These are phyloP conservation scores for Beroe forskalii DNA, from an alignment of 37 sponge, comb jelly and placozoan species.

Conservation along the genomic window DNA sequence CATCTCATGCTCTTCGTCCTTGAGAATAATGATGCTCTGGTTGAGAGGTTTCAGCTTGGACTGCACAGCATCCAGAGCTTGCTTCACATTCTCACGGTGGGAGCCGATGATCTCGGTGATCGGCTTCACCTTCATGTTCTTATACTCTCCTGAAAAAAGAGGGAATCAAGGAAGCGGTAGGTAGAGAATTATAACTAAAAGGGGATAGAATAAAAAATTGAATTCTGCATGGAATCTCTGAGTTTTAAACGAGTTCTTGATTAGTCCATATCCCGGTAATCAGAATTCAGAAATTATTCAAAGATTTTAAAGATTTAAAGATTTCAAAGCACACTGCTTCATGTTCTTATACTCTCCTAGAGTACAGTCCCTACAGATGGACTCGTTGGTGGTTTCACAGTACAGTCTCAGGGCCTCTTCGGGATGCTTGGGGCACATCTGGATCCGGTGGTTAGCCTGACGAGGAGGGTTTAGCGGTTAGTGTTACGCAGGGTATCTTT, in stretches of 20 bases:
- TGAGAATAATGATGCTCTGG: conserved; percentile 58
- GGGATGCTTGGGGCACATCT: conserved; percentile 29
- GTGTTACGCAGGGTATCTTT: too few relatives aligned
- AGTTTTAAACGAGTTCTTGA: too few relatives aligned
- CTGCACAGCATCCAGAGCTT: conserved; percentile 55
- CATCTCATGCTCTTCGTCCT: conserved; percentile 66
- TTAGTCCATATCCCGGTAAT: too few relatives aligned
- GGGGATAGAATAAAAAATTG: too few relatives aligned
- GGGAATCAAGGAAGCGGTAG: too few relatives aligned
- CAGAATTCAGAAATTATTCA: too few relatives aligned
- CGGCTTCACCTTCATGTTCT: conserved; percentile 66
- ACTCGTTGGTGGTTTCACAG: conserved; percentile 65
- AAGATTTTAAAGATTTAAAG: too few relatives aligned
- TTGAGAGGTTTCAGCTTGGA: conserved; percentile 54
- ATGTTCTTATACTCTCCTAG: background rate
- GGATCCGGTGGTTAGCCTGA: conserved; percentile 55
- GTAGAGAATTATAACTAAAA: too few relatives aligned
- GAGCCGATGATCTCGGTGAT: conserved; percentile 58
- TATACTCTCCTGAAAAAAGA: conserved; percentile 43
- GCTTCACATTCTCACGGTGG: conserved; percentile 23
- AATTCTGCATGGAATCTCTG: too few relatives aligned
- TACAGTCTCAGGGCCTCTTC: conserved; percentile 55
- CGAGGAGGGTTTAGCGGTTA: background rate
- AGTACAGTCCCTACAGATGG: conserved; percentile 61
- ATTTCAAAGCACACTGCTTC: too few relatives aligned